These are phyloP conservation scores for Psephotus haematonotus DNA, from an alignment of 2,113 vertebrate genomes.

Conservation along the genomic window DNA sequence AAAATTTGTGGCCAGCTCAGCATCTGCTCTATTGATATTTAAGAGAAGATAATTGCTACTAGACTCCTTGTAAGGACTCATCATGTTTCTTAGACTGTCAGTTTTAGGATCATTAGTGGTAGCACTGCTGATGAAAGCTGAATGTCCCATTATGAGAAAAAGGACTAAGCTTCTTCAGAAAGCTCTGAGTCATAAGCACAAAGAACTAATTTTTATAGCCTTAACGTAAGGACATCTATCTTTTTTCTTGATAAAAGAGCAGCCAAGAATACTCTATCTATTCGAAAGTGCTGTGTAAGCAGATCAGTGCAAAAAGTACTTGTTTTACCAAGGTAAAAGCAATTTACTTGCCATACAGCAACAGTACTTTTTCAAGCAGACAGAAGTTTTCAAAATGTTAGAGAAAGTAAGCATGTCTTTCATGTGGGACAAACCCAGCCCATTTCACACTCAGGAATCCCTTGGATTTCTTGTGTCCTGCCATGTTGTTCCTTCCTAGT, in stretches of 20 bases:
- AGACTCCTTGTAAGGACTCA: neutral
- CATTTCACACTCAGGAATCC: neutral
- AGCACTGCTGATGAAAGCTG: neutral
- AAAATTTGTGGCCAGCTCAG: slow-evolving; percentile 3
- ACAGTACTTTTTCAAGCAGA: neutral
- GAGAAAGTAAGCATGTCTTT: neutral
- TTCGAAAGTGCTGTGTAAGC: neutral
- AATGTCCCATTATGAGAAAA: neutral
- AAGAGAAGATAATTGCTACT: slow-evolving; percentile 5
- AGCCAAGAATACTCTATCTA: neutral
- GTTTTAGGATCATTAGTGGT: slow-evolving; percentile 4
- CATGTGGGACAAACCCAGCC: neutral
- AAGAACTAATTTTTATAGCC: slow-evolving; percentile 22
- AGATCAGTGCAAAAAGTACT: neutral
- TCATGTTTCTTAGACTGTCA: neutral
- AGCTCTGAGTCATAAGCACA: slow-evolving; percentile 9
- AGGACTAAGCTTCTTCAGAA: neutral
- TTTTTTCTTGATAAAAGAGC: slow-evolving; percentile 8
- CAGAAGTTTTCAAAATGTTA: neutral
- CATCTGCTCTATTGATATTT: neutral
- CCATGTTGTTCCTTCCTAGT: neutral
- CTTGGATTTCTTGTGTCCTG: neutral
- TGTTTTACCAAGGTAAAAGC: neutral
- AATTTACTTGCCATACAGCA: neutral
- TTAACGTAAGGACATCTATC: neutral